phyloP scores from a whole-genome alignment of 2,113 vertebrate genomes.

The Ovis aries region DNA sequence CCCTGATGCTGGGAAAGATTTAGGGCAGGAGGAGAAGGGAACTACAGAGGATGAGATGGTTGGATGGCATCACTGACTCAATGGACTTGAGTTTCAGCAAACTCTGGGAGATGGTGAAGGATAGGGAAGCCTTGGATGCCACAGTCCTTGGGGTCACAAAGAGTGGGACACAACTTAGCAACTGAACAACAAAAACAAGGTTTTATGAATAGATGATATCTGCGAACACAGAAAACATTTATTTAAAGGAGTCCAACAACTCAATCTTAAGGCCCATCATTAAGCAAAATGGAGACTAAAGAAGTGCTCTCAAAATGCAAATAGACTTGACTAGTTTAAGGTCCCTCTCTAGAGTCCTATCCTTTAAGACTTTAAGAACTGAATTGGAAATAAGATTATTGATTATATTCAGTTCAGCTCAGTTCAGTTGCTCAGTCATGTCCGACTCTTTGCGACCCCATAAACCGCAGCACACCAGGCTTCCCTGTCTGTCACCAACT shows the following conservation, averaged over 20 bases:
- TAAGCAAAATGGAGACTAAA: background rate
- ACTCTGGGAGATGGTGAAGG: background rate
- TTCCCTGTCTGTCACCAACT: background rate
- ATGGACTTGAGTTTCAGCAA: background rate
- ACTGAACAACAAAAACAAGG: background rate
- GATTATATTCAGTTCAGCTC: background rate
- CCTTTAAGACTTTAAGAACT: background rate
- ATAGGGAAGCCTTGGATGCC: background rate
- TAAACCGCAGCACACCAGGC: accelerated
- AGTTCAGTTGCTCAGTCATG: background rate
- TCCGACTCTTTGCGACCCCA: accelerated
- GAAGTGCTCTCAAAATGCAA: slow-evolving; percentile 11
- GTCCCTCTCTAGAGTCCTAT: background rate
- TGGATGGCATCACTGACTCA: background rate
- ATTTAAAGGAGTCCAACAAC: background rate
- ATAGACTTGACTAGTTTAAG: background rate
- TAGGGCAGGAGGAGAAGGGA: background rate
- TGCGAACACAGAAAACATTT: background rate
- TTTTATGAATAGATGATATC: background rate
- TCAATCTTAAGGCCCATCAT: background rate
- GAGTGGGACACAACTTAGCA: background rate
- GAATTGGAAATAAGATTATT: background rate
- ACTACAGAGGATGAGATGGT: background rate
- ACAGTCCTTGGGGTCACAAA: background rate
- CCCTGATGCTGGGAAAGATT: background rate